Evolutionary conservation across 2,113 vertebrate species (phyloP), one percentile per base, ranked within the genome.

Genomic region (Gopherus evgoodei): DNA sequence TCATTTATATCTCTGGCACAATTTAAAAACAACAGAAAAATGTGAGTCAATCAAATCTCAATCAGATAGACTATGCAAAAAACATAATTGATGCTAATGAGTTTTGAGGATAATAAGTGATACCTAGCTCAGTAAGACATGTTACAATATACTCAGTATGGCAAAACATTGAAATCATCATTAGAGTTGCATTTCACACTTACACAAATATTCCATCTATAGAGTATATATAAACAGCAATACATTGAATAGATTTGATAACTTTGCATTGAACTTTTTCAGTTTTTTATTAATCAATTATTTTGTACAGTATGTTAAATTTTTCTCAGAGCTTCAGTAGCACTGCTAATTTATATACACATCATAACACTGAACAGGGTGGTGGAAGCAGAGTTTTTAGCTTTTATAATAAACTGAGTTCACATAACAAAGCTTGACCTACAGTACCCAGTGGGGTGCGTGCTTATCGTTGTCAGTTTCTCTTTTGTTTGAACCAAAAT

Each of bases 131-230:
- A 90, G 17, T 86, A 90, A 90, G 50, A 6, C 0, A 42, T 76
- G 69, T 88, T 81, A 27, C 59, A 44, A 65, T 5, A 56, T 86
- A 62, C 49, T 12, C 0, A 0, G 2, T 44, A 50, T 62, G 29
- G 5, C 49, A 59, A 56, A 83, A 57, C 82, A 21, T 92, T 38
- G 0, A 82, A 83, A 83, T 75, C 6, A 21, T 50, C 85, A 25
- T 88, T 90, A 52, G 12, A 84, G 80, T 80, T 87, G 86, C 38
- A 0, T 25, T 93, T 91, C 21, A 72, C 31, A 84, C 56, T 4
- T 79, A 89, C 52, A 76, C 1, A 83, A 56, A 14, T 27, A 9
- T 82, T 89, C 11, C 75, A 6, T 42, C 25, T 69, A 12, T 44
- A 47, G 42, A 47, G 42, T 47, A 47, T 44, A 14, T 44, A 81